phyloP scores from a whole-genome alignment of 2,888 invertebrate species.

The Thymelicus lineola region DNA sequence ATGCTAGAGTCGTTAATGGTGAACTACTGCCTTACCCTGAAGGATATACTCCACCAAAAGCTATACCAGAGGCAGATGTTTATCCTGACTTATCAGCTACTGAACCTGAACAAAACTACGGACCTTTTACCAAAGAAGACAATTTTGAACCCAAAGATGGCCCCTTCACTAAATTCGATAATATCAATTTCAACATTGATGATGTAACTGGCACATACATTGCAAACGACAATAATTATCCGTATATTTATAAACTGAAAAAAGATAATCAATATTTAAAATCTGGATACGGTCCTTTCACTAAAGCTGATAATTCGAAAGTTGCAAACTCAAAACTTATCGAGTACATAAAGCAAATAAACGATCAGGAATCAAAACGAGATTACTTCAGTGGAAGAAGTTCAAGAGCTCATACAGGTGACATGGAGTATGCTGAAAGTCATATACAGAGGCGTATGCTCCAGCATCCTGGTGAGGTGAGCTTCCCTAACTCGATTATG shows the following conservation, averaged over 20 bases:
- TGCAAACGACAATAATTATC: constrained; percentile 49
- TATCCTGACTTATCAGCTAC: constrained; percentile 66
- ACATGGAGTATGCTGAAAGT: constrained; percentile 78
- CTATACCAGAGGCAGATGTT: constrained; percentile 84
- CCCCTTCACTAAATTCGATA: constrained; percentile 86
- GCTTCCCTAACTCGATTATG: constrained; percentile 87
- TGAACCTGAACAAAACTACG: constrained; percentile 73
- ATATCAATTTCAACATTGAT: constrained; percentile 72
- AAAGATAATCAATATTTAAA: constrained; percentile 75
- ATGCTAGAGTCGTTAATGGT: constrained; percentile 94
- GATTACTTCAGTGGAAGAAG: constrained; percentile 85
- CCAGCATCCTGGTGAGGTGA: constrained; percentile 87
- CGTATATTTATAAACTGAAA: constrained; percentile 73
- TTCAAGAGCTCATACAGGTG: constrained; percentile 76
- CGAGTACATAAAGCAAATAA: constrained; percentile 88
- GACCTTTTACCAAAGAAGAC: constrained; percentile 87
- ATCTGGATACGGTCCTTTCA: constrained; percentile 86
- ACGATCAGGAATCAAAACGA: constrained; percentile 86
- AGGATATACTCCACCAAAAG: constrained; percentile 87
- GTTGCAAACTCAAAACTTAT: constrained; percentile 85
- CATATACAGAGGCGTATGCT: constrained; percentile 90
- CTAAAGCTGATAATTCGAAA: constrained; percentile 86
- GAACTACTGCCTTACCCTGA: constrained; percentile 91
- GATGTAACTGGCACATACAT: constrained; percentile 58
- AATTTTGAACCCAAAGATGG: constrained; percentile 84